Conservation (phyloP, 2,888 invertebrate genomes). For the Drosophila subsilvestris region DNA sequence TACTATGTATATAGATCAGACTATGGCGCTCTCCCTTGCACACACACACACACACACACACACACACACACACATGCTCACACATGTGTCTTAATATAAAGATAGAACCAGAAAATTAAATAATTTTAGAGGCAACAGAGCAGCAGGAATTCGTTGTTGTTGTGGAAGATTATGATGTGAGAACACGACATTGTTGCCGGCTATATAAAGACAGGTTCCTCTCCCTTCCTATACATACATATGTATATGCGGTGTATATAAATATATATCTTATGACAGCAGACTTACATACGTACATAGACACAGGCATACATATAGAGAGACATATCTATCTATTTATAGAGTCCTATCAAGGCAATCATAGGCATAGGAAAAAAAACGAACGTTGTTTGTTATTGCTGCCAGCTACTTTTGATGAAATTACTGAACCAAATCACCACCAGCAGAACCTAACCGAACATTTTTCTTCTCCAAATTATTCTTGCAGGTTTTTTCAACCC, state of each 20-base stretch:
- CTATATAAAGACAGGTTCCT: constrained; percentile 59
- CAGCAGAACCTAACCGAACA: background rate
- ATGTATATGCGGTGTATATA: constrained; percentile 12
- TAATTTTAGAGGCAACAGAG: constrained; percentile 36
- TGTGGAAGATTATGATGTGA: constrained; percentile 67
- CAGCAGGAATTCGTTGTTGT: constrained; percentile 35
- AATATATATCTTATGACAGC: constrained; percentile 55
- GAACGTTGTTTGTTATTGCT: constrained; percentile 10
- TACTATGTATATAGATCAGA: constrained; percentile 18
- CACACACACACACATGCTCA: background rate
- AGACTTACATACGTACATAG: constrained; percentile 10
- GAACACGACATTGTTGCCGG: constrained; percentile 65
- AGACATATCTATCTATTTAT: constrained; percentile 39
- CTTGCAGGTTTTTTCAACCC: constrained; percentile 87
- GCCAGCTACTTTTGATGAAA: background rate
- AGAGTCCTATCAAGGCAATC: constrained; percentile 37
- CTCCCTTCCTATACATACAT: constrained; percentile 21
- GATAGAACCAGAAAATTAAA: constrained; percentile 43
- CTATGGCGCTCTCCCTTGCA: constrained; percentile 30
- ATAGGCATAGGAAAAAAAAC: constrained; percentile 15
- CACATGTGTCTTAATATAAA: constrained; percentile 1
- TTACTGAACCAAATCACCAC: constrained; percentile 12
- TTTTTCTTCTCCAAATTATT: constrained; percentile 51
- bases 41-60: constrained; percentile 1
- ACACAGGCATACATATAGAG: constrained; percentile 7